These are phyloP conservation scores for Caranx melampygus DNA, from an alignment of 2,113 vertebrate genomes.

Conservation along the genomic window DNA sequence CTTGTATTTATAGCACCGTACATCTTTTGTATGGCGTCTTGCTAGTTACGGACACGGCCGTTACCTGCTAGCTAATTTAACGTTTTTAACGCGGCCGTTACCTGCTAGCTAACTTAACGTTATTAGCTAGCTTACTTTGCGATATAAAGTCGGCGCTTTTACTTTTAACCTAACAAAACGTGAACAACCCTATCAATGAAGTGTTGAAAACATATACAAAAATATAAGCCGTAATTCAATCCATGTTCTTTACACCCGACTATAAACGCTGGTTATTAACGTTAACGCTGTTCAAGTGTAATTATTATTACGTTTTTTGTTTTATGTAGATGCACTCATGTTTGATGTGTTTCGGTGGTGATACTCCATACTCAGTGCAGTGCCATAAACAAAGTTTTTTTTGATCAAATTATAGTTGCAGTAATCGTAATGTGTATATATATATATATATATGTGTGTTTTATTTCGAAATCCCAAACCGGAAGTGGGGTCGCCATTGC, in stretches of 20 bases:
- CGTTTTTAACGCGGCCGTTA: not conserved
- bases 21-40: too few relatives aligned
- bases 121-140: not conserved
- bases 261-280: too few relatives aligned
- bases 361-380: not conserved
- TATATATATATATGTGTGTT: not conserved
- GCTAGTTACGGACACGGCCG: too few relatives aligned
- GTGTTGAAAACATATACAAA: too few relatives aligned
- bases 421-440: not conserved
- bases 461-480: constrained; percentile 42
- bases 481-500: not conserved
- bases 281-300: too few relatives aligned
- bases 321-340: not conserved
- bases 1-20: too few relatives aligned
- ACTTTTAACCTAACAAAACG: too few relatives aligned
- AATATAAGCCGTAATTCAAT: not conserved
- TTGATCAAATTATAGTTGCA: not conserved
- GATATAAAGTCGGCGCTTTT: too few relatives aligned
- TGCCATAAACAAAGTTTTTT: not conserved
- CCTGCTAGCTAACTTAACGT: not conserved
- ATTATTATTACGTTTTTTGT: not conserved
- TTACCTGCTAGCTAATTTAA: too few relatives aligned
- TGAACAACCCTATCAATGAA: not conserved
- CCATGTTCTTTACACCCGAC: too few relatives aligned
- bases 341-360: not conserved